Percentiles rank a stretch among this genome's conserved stretches.
Evolutionary conservation across 2,888 invertebrate species (phyloP).

Genomic region (Drosophila nigritarsus): DNA sequence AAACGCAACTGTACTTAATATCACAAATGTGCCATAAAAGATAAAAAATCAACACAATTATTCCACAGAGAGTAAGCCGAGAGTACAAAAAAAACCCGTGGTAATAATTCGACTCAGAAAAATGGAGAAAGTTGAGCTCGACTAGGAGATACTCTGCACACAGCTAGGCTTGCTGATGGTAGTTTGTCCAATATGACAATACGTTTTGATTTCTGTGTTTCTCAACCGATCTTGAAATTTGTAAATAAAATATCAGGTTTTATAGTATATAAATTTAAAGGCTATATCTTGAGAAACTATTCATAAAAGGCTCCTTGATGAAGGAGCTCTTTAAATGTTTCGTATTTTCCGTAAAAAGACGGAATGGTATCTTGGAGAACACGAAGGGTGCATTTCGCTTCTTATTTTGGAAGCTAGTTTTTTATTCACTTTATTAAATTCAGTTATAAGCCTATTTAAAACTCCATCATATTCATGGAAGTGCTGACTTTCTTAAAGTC

Average conservation of each 20-base stretch:
- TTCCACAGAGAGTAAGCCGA: neutral
- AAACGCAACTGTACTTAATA: slow-evolving; percentile 3
- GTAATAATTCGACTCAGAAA: neutral
- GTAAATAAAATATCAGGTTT: neutral
- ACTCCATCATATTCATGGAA: too few relatives aligned
- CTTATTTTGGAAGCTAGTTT: neutral
- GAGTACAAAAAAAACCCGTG: neutral
- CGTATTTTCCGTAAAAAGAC: neutral
- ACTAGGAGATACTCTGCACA: neutral
- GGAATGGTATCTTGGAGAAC: neutral
- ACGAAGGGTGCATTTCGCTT: too few relatives aligned
- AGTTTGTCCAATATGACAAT: neutral
- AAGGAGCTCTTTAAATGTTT: neutral
- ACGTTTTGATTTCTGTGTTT: neutral
- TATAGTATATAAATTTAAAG: neutral
- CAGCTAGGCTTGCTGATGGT: neutral
- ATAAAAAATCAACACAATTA: neutral
- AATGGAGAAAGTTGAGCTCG: neutral
- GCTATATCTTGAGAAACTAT: neutral
- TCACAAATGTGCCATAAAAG: neutral
- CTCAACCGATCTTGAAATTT: neutral
- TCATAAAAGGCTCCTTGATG: neutral
- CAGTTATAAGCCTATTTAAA: neutral
- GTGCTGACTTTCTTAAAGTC: neutral
- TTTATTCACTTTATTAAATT: neutral